Evolutionary conservation across 2,113 vertebrate species (phyloP).

Genomic region (Toxostoma redivivum): DNA sequence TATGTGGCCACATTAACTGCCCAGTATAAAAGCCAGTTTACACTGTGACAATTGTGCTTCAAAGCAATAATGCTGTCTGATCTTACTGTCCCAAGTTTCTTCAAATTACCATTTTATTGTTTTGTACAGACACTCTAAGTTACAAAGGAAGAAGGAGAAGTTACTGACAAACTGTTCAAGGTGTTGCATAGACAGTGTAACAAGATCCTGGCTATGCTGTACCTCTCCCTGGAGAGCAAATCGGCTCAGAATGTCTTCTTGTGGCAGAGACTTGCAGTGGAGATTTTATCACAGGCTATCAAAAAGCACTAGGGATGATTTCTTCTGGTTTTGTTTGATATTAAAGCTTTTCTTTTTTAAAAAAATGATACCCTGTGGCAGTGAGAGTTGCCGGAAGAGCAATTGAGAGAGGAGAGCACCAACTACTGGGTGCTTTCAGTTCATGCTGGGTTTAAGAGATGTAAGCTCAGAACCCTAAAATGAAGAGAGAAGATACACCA

Average conservation of each 20-base stretch:
- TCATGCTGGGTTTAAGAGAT: neutral
- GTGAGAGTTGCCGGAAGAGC: neutral
- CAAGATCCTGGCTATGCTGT: rapidly evolving
- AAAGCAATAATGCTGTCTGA: neutral
- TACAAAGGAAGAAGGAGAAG: neutral
- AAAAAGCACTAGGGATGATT: neutral
- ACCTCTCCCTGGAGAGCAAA: neutral
- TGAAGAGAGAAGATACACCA: neutral
- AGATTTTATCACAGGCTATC: neutral
- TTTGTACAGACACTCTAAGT: neutral
- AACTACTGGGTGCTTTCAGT: neutral
- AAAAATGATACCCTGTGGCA: neutral
- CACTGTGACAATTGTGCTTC: neutral
- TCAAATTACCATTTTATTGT: constrained; percentile 8
- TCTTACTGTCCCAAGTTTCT: neutral
- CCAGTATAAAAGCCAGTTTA: too few relatives aligned
- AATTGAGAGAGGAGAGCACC: neutral
- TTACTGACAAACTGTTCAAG: neutral
- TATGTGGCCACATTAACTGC: too few relatives aligned
- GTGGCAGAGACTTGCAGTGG: neutral
- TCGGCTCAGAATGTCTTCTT: neutral
- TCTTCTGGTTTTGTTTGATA: neutral
- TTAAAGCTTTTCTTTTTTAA: neutral
- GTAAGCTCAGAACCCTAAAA: neutral
- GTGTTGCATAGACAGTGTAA: neutral